Conservation (phyloP, 2,797 vertebrate genomes). For the Chelidonichthys spinosus region DNA sequence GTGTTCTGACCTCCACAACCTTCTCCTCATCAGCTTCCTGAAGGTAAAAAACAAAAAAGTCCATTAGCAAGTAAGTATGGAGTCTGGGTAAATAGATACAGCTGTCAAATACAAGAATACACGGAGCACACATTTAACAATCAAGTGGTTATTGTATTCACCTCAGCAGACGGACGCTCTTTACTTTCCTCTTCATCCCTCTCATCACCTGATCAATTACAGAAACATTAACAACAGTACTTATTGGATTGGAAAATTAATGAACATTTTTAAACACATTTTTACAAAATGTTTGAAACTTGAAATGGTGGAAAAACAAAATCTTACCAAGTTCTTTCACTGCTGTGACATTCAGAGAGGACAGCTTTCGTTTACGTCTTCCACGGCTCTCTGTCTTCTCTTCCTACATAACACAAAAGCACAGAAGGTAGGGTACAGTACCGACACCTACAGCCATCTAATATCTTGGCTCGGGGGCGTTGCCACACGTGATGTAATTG, state of each 20-base stretch:
- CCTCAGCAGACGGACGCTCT: slow-evolving; percentile 52
- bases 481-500: too few relatives aligned
- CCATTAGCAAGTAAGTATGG: neutral
- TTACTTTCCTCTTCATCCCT: slow-evolving; percentile 47
- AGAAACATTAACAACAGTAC: slow-evolving; percentile 25
- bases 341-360: slow-evolving; percentile 48
- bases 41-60: neutral
- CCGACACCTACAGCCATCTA: too few relatives aligned
- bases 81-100: neutral
- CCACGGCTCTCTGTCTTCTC: slow-evolving; percentile 67
- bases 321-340: slow-evolving; percentile 61
- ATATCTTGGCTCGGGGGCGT: too few relatives aligned
- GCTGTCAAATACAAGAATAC: neutral
- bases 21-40: slow-evolving; percentile 64
- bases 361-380: slow-evolving; percentile 68
- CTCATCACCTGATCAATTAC: slow-evolving; percentile 54
- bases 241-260: neutral
- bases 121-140: neutral
- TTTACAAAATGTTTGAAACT: neutral
- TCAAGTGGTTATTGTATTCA: slow-evolving; percentile 15
- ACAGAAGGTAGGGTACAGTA: accelerated
- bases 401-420: slow-evolving; percentile 62
- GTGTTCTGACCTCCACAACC: slow-evolving; percentile 47
- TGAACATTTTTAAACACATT: neutral
- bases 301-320: neutral